A percentile compares a stretch with the other conserved stretches of the same genome.
Conservation (phyloP, 1,140 invertebrate species). For the Rhopalosiphum maidis region DNA sequence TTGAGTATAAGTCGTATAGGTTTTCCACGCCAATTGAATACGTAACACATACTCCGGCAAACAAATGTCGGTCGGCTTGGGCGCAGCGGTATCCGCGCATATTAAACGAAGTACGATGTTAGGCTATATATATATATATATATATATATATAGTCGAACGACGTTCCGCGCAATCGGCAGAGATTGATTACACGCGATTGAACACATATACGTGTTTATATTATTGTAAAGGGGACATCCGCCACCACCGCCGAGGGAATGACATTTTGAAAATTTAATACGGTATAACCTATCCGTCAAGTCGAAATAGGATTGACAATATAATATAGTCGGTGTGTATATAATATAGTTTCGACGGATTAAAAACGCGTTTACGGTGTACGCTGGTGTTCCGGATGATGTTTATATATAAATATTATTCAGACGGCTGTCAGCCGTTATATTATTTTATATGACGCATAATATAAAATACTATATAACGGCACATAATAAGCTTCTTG, state of each 20-base stretch:
- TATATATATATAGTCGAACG: background rate
- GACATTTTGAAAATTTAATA: slow-evolving; percentile 40
- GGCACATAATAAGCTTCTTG: slow-evolving; percentile 24
- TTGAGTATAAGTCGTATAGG: background rate
- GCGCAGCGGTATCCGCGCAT: background rate
- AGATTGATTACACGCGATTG: slow-evolving; percentile 20
- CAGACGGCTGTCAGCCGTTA: background rate
- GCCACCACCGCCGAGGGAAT: background rate
- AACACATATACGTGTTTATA: background rate
- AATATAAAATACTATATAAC: slow-evolving; percentile 16
- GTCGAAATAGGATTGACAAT: background rate
- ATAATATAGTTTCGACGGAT: background rate
- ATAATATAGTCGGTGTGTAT: background rate
- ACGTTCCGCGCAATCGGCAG: background rate
- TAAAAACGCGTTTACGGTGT: background rate
- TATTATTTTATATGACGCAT: background rate
- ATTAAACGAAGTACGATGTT: background rate
- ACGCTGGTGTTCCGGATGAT: background rate
- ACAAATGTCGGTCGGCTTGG: slow-evolving; percentile 16
- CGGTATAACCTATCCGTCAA: background rate
- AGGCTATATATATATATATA: background rate
- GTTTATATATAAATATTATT: background rate
- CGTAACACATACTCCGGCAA: background rate
- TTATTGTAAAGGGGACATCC: background rate
- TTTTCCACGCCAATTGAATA: slow-evolving; percentile 1